Evolutionary conservation across 2,888 invertebrate species (phyloP).

Genomic region (Notodonta ziczac): DNA sequence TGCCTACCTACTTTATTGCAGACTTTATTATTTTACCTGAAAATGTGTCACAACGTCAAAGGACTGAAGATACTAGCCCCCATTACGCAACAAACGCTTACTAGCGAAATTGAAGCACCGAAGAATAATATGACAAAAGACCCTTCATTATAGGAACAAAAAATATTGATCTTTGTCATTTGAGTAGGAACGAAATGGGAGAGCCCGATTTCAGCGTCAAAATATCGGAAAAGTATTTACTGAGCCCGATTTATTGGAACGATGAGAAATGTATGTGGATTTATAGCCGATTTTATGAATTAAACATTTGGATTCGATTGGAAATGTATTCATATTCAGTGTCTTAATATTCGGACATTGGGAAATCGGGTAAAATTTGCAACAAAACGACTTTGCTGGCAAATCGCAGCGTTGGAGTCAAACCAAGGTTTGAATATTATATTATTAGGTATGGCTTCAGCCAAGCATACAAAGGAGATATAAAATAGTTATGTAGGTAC

Average conservation of each 20-base stretch:
- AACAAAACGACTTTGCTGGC: conserved; percentile 11
- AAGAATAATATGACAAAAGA: conserved; percentile 3
- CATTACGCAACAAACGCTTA: neutral
- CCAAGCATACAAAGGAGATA: neutral
- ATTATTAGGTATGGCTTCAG: conserved; percentile 6
- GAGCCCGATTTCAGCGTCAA: conserved; percentile 3
- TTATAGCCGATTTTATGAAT: conserved; percentile 45
- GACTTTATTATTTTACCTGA: neutral
- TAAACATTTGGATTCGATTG: conserved; percentile 48
- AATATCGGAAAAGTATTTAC: conserved; percentile 11
- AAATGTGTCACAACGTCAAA: neutral
- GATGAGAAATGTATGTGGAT: conserved; percentile 21
- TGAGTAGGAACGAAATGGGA: conserved; percentile 7
- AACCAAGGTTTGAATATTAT: conserved; percentile 12
- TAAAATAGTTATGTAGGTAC: neutral
- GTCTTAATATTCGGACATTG: conserved; percentile 47
- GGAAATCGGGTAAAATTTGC: conserved; percentile 36
- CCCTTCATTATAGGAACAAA: conserved; percentile 2
- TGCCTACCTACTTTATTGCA: too few relatives aligned
- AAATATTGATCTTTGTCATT: conserved; percentile 7
- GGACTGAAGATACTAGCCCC: neutral
- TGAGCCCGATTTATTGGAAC: conserved; percentile 17
- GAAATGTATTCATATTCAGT: conserved; percentile 49
- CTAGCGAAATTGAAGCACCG: neutral
- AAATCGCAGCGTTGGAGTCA: conserved; percentile 9